These are phyloP conservation scores for Melitaea athalia DNA, from an alignment of 2,888 invertebrate genomes.

Conservation along the genomic window DNA sequence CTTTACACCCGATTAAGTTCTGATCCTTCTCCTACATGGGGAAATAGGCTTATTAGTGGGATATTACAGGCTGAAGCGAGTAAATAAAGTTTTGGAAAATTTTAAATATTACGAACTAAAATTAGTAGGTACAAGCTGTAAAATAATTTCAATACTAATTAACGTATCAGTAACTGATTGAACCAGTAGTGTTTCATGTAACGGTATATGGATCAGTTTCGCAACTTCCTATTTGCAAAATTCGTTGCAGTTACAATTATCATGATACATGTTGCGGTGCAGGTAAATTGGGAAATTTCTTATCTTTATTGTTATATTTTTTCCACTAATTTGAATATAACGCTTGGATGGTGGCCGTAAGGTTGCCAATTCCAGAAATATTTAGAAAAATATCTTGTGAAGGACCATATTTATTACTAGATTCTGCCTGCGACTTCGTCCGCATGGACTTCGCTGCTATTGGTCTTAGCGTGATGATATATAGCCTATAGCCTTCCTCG, in stretches of 20 bases:
- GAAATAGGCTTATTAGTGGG: too few species aligned
- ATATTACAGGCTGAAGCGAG: too few species aligned
- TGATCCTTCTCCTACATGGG: too few species aligned
- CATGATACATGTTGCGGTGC: constrained; percentile 15
- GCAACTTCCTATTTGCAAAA: constrained; percentile 40
- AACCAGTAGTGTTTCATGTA: constrained; percentile 24
- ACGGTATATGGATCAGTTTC: constrained; percentile 31
- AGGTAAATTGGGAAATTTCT: constrained; percentile 6
- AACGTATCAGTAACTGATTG: constrained; percentile 21
- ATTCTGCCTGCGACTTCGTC: too few species aligned
- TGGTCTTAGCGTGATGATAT: too few species aligned
- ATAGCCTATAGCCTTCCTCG: too few species aligned
- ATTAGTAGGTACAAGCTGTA: not conserved
- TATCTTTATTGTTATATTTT: constrained; percentile 8
- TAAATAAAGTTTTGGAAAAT: not conserved
- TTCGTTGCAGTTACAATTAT: constrained; percentile 16
- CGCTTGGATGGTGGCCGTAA: too few species aligned
- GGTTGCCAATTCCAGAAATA: too few species aligned
- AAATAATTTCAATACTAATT: constrained; percentile 15
- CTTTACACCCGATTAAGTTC: too few species aligned
- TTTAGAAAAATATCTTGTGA: too few species aligned
- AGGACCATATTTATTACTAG: too few species aligned
- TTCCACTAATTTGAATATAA: not conserved
- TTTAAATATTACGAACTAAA: constrained; percentile 7
- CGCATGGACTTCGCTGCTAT: too few species aligned